Base-by-base conservation (phyloP, 1,140 invertebrate species). In the Atta cephalotes region DNA sequence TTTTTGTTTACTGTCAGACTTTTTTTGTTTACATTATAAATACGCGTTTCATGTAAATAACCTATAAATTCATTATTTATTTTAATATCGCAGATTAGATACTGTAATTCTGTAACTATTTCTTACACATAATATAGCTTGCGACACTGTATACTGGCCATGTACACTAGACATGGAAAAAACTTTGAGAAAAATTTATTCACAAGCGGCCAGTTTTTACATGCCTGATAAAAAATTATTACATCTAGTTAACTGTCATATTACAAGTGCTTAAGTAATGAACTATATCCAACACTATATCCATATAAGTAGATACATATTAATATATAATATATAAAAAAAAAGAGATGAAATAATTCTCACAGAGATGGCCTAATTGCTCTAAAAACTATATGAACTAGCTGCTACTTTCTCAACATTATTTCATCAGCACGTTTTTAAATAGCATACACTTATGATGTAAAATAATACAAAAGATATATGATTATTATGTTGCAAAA, bases 71-170 rank as follows among this genome's bases (percentile, higher is more conserved):
- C 0, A 39, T 51, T 28, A 53, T 45, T 12, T 79, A 53, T 79
- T 65, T 65, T 28, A n/a, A 53, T n/a, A 9, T 56, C n/a, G 25
- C 9, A 21, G 28, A 31, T 58, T 78, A 25, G 18, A 39, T 6
- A 39, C n/a, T 0, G 10, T 62, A 45, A 78, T 53, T 45, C 21
- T 58, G 28, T 49, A 58, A 70, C 3, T 18, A 66, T 53, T 60
- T 63, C 18, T 60, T 66, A 78, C 14, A 28, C 31, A 60, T 81
- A 16, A 60, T 82, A 90, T 90, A 91, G 84, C 86, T 91, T 63
- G 84, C 74, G 89, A 90, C 92, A 88, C 89, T 92, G 91, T 88
- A 89, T 71, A 89, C 70, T 91, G 87, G 70, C 87, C 87, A 89
- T 39, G 65, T 21, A 66, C 14, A 68, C 35, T 87, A 85, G 56